Percentiles rank a stretch among this genome's conserved stretches.
Conservation (phyloP, 2,113 vertebrate genomes). For the Nestor notabilis region DNA sequence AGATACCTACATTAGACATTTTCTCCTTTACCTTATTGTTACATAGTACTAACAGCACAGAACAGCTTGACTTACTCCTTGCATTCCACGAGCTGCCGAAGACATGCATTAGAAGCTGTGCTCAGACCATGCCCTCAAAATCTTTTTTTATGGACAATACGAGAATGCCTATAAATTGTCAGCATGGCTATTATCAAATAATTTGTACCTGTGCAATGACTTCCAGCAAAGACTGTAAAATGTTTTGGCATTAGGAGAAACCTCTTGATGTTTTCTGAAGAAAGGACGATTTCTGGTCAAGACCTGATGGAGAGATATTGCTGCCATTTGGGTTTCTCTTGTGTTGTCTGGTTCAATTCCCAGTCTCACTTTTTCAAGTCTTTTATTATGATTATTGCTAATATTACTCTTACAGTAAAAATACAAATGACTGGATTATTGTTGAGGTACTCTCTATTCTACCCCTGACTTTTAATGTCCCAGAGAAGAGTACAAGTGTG, state of each 20-base stretch:
- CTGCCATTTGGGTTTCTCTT: background rate
- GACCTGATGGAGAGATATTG: background rate
- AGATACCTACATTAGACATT: background rate
- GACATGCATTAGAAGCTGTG: background rate
- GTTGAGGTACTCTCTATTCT: background rate
- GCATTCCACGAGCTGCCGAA: background rate
- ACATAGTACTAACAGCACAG: background rate
- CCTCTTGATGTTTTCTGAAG: background rate
- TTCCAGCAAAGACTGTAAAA: slow-evolving; percentile 19
- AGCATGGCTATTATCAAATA: background rate
- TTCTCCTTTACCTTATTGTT: background rate
- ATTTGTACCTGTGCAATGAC: background rate
- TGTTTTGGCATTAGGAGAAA: background rate
- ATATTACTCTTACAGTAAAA: slow-evolving; percentile 4
- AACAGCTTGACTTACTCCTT: background rate
- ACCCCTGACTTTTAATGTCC: background rate
- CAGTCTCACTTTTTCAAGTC: background rate
- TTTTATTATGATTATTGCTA: background rate
- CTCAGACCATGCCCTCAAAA: background rate
- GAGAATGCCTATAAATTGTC: background rate
- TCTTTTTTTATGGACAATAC: background rate
- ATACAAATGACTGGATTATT: background rate
- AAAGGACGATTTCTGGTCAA: background rate
- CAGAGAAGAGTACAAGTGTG: background rate
- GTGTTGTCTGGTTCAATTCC: background rate